phyloP scores from a whole-genome alignment of 2,113 vertebrate genomes.

The Scopus umbretta region DNA sequence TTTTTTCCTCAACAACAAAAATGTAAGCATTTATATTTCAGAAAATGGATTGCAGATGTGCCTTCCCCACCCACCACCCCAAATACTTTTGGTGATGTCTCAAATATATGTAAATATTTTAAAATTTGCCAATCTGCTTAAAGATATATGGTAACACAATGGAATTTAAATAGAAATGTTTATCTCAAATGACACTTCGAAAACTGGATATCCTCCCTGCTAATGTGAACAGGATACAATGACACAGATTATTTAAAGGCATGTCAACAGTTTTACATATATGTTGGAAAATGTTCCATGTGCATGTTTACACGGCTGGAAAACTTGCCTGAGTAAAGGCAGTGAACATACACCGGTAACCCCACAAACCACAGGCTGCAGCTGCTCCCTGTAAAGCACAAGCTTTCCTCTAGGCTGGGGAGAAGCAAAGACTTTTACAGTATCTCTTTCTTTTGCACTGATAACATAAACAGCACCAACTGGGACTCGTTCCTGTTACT shows the following conservation, averaged over 20 bases:
- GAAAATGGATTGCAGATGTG: constrained; percentile 19
- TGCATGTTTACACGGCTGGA: neutral
- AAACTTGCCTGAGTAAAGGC: neutral
- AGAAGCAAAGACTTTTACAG: neutral
- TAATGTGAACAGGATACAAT: neutral
- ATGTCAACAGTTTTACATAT: neutral
- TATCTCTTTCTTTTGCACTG: neutral
- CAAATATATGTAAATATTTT: constrained; percentile 22
- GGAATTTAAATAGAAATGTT: neutral
- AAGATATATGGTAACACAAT: neutral
- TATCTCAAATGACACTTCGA: neutral
- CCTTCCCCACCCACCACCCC: neutral
- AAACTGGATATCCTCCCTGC: neutral
- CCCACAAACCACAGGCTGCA: rapidly evolving
- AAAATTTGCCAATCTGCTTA: neutral
- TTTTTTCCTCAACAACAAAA: neutral
- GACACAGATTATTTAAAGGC: neutral
- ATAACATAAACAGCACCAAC: neutral
- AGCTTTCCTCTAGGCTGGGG: neutral
- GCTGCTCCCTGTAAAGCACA: neutral
- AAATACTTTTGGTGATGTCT: neutral
- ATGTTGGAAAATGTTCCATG: neutral
- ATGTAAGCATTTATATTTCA: neutral
- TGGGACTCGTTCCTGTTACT: neutral
- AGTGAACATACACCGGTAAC: rapidly evolving